Conservation (phyloP, 1,140 invertebrate genomes). For the Drosophila auraria region DNA sequence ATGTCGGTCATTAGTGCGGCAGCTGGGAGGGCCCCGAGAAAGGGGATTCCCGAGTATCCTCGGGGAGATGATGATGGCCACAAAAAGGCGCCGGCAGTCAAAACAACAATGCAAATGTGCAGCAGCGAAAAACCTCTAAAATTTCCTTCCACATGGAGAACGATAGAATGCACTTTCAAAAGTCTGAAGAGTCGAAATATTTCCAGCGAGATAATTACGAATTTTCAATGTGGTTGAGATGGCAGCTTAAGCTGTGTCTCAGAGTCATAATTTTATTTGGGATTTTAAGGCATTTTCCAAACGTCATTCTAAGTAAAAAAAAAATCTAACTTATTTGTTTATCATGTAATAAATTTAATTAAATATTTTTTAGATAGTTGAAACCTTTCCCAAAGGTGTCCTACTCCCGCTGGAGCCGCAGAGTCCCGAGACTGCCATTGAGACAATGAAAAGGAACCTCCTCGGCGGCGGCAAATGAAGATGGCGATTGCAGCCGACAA, state of each 20-base stretch:
- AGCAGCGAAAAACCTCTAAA: slow-evolving; percentile 16
- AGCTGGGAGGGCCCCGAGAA: not conserved
- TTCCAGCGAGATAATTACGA: slow-evolving; percentile 22
- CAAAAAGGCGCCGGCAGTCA: slow-evolving; percentile 73
- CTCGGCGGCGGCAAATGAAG: slow-evolving; percentile 16
- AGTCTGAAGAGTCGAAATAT: not conserved
- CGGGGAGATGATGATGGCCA: slow-evolving; percentile 21
- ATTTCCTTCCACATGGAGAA: slow-evolving; percentile 19
- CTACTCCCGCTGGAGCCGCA: not conserved
- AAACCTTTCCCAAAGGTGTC: slow-evolving; percentile 2
- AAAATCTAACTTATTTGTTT: not conserved
- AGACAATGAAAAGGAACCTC: slow-evolving; percentile 26
- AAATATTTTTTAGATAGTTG: not conserved
- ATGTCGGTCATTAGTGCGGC: slow-evolving; percentile 76
- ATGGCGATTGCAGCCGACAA: slow-evolving; percentile 40
- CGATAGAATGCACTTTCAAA: slow-evolving; percentile 36
- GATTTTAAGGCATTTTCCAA: not conserved
- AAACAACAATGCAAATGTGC: slow-evolving; percentile 79
- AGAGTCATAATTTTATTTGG: not conserved
- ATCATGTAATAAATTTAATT: not conserved
- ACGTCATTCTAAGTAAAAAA: not conserved
- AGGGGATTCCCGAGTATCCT: not conserved
- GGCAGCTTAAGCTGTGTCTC: not conserved
- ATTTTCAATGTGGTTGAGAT: not conserved
- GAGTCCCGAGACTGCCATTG: slow-evolving; percentile 5